Evolutionary conservation across 2,888 invertebrate genomes (phyloP), one percentile per base, ranked within the genome.

Genomic region (Matsumyia berberina): DNA sequence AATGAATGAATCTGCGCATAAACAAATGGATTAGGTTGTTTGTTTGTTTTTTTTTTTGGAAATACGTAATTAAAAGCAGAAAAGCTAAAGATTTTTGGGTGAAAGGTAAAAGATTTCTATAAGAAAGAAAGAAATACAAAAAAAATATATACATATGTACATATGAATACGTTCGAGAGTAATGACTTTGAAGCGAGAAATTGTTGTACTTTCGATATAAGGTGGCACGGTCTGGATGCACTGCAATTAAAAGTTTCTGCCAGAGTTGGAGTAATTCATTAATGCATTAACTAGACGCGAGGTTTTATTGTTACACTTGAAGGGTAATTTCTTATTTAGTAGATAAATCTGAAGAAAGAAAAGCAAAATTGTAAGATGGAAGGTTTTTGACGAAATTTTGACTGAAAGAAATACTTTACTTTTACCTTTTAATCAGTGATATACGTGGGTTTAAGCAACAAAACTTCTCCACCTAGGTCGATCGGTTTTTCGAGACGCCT

Each of bases 1-100:
- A 74, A 69, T 83, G 69, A 69, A 83, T 83, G 78, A 83, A 67
- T 64, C 66, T 72, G 72, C 11, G 62, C 72, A 72, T 67, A 55
- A 64, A 55, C 77, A 77, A 55, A 76, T 67, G 76, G 57, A 69
- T 77, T 77, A 67, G 58, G 76, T 57, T 19, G 49, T 39, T 42
- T 8, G 39, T 67, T 46, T 15, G 29, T 66, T 42, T 60, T 57
- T 35, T 64, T 49, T 37, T 17, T 44, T 8, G 19, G 55, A 39
- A 57, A 73, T 24, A 24, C 24, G 4, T 57, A 83, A 83, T 83
- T 74, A 83, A 83, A 79, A 62, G 9, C 67, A 53, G 29, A 39
- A 17, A 67, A 33, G 35, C 8, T 69, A 42, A 15, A 29, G 33
- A 57, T 8, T 44, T 67, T 69, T 49, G 12, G 69, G 73, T 73